These are phyloP conservation scores for Dunckerocampus dactyliophorus DNA, from an alignment of 2,113 vertebrate species.

Conservation along the genomic window DNA sequence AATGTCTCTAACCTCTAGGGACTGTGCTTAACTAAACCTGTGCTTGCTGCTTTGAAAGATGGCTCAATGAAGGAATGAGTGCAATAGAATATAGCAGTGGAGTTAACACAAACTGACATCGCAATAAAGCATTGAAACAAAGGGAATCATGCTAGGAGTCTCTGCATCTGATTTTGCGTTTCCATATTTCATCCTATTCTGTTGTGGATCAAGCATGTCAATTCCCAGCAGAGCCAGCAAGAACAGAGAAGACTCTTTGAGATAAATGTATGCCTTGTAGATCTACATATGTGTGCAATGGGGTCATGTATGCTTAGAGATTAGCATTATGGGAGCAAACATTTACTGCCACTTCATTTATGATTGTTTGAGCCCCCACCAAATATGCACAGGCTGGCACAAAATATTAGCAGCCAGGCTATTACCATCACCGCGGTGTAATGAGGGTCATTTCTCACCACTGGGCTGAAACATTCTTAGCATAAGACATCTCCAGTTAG, in stretches of 20 bases:
- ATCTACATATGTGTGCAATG: background rate
- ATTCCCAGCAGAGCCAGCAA: background rate
- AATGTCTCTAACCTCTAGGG: too few relatives aligned
- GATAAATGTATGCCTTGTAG: background rate
- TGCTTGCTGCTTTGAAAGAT: too few relatives aligned
- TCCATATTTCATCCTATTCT: too few relatives aligned
- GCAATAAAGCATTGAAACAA: too few relatives aligned
- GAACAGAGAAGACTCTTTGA: background rate
- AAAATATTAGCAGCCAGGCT: slow-evolving; percentile 8
- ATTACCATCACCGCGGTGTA: slow-evolving; percentile 21
- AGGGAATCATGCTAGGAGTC: too few relatives aligned
- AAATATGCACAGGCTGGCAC: background rate
- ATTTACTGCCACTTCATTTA: slow-evolving; percentile 1
- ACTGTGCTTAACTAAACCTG: too few relatives aligned
- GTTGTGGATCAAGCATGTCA: too few relatives aligned
- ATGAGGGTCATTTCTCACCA: slow-evolving; percentile 41
- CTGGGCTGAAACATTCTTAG: slow-evolving; percentile 24
- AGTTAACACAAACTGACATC: too few relatives aligned
- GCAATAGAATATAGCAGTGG: too few relatives aligned
- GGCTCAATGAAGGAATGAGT: too few relatives aligned
- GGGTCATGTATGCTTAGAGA: background rate
- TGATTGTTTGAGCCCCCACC: background rate
- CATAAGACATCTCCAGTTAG: slow-evolving; percentile 43
- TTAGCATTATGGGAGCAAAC: background rate
- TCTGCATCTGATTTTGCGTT: too few relatives aligned